Evolutionary conservation across 2,888 invertebrate species (phyloP).

Genomic region (Drosophila borealis): DNA sequence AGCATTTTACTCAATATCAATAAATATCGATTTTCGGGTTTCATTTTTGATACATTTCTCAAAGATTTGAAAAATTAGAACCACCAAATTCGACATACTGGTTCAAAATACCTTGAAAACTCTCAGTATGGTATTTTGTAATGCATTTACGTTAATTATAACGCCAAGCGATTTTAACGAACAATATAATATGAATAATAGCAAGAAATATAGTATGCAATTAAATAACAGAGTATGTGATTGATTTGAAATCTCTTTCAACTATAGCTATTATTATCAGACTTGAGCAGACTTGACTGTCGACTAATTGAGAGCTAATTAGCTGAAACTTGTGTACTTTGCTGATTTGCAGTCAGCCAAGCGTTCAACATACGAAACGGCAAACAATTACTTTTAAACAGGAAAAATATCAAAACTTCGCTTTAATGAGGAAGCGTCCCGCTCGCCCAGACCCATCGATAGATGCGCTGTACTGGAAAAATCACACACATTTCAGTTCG

Average conservation of each 20-base stretch:
- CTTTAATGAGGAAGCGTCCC: constrained; percentile 66
- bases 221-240: background rate
- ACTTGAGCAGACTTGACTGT: constrained; percentile 18
- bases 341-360: no score
- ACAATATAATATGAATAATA: background rate
- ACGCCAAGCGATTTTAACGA: constrained; percentile 1
- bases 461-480: constrained; percentile 41
- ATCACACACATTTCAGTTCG: constrained; percentile 49
- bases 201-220: background rate
- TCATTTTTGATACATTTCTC: no score
- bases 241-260: no score
- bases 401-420: constrained; percentile 60
- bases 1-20: no score
- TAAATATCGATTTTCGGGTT: no score
- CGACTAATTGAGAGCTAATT: constrained; percentile 64
- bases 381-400: constrained; percentile 25
- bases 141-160: background rate
- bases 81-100: no score
- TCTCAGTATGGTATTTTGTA: no score
- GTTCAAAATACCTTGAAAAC: no score
- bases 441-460: background rate
- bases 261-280: background rate
- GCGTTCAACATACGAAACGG: constrained; percentile 13
- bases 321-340: constrained; percentile 16
- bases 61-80: no score